Conservation (phyloP, 2,888 invertebrate species). For the Xestia rhomboidea region DNA sequence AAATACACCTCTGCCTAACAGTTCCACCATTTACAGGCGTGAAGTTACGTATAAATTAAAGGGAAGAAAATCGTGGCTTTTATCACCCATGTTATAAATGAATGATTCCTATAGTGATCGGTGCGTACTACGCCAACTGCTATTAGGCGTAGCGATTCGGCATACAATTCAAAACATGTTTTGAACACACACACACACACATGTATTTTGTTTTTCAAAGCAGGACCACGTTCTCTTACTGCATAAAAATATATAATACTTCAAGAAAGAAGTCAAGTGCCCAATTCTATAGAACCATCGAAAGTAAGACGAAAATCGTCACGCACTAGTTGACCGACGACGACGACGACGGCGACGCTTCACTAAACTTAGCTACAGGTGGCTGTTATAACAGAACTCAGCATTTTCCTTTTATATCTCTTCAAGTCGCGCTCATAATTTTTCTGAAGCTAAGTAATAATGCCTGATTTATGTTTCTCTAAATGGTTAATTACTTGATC, state of each 20-base stretch:
- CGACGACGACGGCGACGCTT: constrained; percentile 13
- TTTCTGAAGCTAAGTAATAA: neutral
- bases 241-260: neutral
- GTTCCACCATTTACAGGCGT: neutral
- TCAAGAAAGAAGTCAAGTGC: constrained; percentile 7
- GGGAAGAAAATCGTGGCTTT: neutral
- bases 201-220: too few species aligned
- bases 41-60: neutral
- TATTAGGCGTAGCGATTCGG: constrained; percentile 25
- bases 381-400: neutral
- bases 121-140: neutral
- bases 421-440: neutral
- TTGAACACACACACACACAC: too few species aligned
- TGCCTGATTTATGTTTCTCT: neutral
- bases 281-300: constrained; percentile 28
- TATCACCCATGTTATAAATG: neutral
- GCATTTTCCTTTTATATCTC: constrained; percentile 10
- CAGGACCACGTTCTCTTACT: too few species aligned
- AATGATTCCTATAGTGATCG: neutral
- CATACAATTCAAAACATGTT: too few species aligned
- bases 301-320: constrained; percentile 56
- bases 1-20: neutral
- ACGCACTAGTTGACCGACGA: constrained; percentile 40
- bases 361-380: constrained; percentile 15
- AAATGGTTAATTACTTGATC: neutral